Evolutionary conservation across 2,888 invertebrate species (phyloP).

Genomic region (Pammene fasciana): DNA sequence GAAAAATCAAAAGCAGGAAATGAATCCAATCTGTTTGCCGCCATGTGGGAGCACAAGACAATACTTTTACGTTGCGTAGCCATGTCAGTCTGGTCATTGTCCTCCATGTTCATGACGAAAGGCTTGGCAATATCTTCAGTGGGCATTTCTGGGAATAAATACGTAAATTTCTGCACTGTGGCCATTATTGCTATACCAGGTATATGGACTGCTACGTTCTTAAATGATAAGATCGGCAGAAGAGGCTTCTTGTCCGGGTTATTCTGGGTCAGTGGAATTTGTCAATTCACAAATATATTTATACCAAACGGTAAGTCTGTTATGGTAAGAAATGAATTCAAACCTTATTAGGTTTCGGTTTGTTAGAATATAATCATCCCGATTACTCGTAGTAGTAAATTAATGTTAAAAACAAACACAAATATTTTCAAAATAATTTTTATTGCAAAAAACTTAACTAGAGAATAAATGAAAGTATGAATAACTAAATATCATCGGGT

Average conservation of each 20-base stretch:
- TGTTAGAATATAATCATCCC: too few species aligned
- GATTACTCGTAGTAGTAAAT: too few species aligned
- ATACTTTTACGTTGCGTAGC: slow-evolving; percentile 66
- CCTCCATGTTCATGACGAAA: slow-evolving; percentile 83
- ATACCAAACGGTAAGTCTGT: slow-evolving; percentile 62
- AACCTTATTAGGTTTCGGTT: too few species aligned
- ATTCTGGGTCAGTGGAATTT: slow-evolving; percentile 77
- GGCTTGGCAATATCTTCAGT: slow-evolving; percentile 86
- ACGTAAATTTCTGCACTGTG: slow-evolving; percentile 82
- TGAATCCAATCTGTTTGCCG: background rate
- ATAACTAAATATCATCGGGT: too few species aligned
- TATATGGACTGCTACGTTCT: slow-evolving; percentile 77
- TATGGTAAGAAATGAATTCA: too few species aligned
- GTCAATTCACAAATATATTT: slow-evolving; percentile 76
- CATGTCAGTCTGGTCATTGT: slow-evolving; percentile 86
- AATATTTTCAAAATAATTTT: too few species aligned
- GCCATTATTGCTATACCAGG: slow-evolving; percentile 84
- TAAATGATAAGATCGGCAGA: slow-evolving; percentile 80
- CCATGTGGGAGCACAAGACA: slow-evolving; percentile 16
- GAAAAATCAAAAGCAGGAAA: background rate
- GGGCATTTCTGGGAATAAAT: slow-evolving; percentile 81
- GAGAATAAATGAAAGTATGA: too few species aligned
- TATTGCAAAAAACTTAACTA: too few species aligned
- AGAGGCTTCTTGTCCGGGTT: slow-evolving; percentile 76
- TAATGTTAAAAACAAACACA: too few species aligned